Percentiles rank a stretch among this genome's conserved stretches.
Evolutionary conservation across 2,888 invertebrate genomes (phyloP).

Genomic region (Steinernema scapterisci): DNA sequence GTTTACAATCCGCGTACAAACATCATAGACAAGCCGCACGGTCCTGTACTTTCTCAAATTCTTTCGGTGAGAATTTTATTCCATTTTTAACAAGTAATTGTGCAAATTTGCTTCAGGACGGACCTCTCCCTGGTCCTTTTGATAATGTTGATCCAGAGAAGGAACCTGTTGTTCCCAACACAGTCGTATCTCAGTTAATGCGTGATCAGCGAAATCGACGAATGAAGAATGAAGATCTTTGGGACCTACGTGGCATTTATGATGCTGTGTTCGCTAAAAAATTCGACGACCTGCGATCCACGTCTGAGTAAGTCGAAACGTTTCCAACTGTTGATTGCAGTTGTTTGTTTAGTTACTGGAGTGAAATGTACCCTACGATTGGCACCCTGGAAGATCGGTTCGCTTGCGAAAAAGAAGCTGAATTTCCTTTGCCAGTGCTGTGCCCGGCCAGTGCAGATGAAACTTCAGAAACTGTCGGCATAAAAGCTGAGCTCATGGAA

Average conservation of each 20-base stretch:
- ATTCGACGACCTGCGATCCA: too few relatives aligned
- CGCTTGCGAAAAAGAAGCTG: background rate
- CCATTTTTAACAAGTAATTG: background rate
- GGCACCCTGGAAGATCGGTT: background rate
- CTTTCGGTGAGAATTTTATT: background rate
- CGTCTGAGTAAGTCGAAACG: background rate
- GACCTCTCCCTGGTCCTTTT: constrained; percentile 14
- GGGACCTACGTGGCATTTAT: background rate
- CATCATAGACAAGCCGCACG: background rate
- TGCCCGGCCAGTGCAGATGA: background rate
- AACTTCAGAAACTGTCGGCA: background rate
- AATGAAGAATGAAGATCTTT: background rate
- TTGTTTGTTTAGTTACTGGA: background rate
- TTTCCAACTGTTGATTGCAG: background rate
- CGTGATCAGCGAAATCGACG: constrained; percentile 6
- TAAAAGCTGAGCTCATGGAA: background rate
- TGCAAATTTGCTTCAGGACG: background rate
- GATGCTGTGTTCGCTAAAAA: too few relatives aligned
- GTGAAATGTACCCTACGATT: background rate
- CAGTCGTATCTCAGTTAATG: background rate
- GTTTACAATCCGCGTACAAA: constrained; percentile 20
- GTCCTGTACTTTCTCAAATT: background rate
- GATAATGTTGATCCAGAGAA: background rate
- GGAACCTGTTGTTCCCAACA: constrained; percentile 6
- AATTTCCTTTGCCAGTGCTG: background rate